Evolutionary conservation across 2,113 vertebrate species (phyloP), one percentile per base, ranked within the genome.

Genomic region (Calypte anna): DNA sequence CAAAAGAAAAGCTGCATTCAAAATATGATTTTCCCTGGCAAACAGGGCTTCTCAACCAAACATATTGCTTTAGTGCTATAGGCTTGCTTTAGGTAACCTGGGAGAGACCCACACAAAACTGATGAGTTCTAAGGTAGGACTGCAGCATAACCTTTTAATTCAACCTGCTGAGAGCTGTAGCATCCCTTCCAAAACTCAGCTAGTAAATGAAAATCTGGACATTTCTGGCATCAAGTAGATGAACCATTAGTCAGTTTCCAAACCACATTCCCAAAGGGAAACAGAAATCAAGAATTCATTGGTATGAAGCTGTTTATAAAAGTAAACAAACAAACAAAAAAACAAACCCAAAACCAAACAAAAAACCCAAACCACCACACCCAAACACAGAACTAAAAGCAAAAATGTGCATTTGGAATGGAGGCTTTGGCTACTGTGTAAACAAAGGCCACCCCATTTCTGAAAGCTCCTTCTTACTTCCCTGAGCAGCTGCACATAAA

Each of bases 401-500:
- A 64, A 76, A 84, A 91, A 72, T 30, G 62, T 83, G 51, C 67
- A 75, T 55, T 86, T 83, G 73, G 67, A 86, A 59, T 0, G 17
- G 59, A 79, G 63, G 86, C 67, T 69, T 94, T 83, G 48, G 91
- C 57, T 80, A 62, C 82, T 53, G 14, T 80, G 72, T 63, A 92
- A 86, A 95, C 58, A 90, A 87, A 95, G 63, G 57, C 57, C 48
- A 75, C 51, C 20, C 17, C n/a, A 31, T 64, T 48, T 83, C 74
- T 81, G 33, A 86, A 82, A 90, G 76, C 55, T 89, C 82, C 25
- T 78, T 74, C 82, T 79, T 79, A 74, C 69, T 72, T 90, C 82
- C 91, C 78, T 80, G 78, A 93, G 91, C 79, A 67, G 87, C 91
- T 62, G 74, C 57, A 90, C 43, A 70, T 59, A 90, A 90, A 90